These are phyloP conservation scores for Drosophila prostipennis DNA, from an alignment of 2,888 invertebrate genomes.

Conservation along the genomic window DNA sequence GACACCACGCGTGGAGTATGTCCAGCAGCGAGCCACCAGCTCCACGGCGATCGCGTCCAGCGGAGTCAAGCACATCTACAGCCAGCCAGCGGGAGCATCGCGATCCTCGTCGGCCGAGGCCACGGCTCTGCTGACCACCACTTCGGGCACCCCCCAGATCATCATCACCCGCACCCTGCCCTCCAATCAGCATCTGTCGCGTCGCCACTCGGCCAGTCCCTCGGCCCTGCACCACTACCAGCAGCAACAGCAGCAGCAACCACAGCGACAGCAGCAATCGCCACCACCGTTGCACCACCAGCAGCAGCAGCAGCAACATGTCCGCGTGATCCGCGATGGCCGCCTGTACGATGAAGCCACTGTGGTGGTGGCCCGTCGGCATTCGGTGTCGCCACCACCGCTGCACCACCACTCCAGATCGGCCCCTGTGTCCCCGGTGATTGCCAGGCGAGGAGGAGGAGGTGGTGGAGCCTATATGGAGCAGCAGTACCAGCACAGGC, in stretches of 20 bases:
- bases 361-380: slow-evolving; percentile 57
- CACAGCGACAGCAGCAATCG: slow-evolving; percentile 39
- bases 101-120: slow-evolving; percentile 23
- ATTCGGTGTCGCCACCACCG: slow-evolving; percentile 78
- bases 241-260: slow-evolving; percentile 31
- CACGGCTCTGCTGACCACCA: slow-evolving; percentile 29
- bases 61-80: slow-evolving; percentile 60
- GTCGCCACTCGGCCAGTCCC: slow-evolving; percentile 80
- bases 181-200: slow-evolving; percentile 60
- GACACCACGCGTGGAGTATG: slow-evolving; percentile 82
- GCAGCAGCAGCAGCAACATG: slow-evolving; percentile 69
- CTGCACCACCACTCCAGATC: slow-evolving; percentile 78
- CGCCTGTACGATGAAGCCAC: slow-evolving; percentile 82
- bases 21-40: slow-evolving; percentile 63
- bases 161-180: slow-evolving; percentile 80
- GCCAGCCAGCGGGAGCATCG: slow-evolving; percentile 38
- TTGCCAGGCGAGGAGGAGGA: slow-evolving; percentile 53
- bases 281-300: slow-evolving; percentile 62
- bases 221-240: slow-evolving; percentile 64
- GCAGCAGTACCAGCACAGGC: slow-evolving; percentile 52
- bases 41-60: slow-evolving; percentile 19
- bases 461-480: slow-evolving; percentile 51
- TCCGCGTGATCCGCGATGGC: slow-evolving; percentile 84
- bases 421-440: slow-evolving; percentile 74
- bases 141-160: slow-evolving; percentile 73